Evolutionary conservation across 2,888 invertebrate species (phyloP).

Genomic region (Orchesellides sinensis): DNA sequence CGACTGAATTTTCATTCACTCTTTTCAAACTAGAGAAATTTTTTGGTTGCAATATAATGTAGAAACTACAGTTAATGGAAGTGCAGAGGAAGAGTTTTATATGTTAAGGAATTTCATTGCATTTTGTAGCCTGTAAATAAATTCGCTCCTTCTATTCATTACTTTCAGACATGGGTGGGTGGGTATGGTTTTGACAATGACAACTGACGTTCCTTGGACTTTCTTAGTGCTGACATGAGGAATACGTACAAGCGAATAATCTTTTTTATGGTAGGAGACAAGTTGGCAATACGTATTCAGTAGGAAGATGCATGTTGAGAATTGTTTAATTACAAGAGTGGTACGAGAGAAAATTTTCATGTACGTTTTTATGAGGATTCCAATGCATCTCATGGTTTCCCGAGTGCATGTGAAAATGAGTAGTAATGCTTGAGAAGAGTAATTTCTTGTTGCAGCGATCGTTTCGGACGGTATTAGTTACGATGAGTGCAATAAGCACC

Average conservation of each 20-base stretch:
- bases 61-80: not conserved
- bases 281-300: not conserved
- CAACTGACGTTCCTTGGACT: not conserved
- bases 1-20: conserved; percentile 49
- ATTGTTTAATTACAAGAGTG: conserved; percentile 7
- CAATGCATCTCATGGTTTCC: conserved; percentile 1
- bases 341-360: not conserved
- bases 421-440: no score
- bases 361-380: not conserved
- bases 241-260: not conserved
- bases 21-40: conserved; percentile 26
- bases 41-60: conserved; percentile 18
- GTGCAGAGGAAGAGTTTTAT: not conserved
- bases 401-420: not conserved
- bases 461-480: not conserved
- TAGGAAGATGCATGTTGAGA: not conserved
- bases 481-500: not conserved
- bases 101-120: not conserved
- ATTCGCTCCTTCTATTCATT: not conserved
- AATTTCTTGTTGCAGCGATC: no score
- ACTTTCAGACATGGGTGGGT: conserved; percentile 5
- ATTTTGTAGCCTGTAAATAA: not conserved
- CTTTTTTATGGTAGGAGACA: not conserved
- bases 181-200: no score
- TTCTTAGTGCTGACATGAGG: not conserved